Conservation (phyloP, 2,797 vertebrate genomes). For the Eidolon dupreanum region DNA sequence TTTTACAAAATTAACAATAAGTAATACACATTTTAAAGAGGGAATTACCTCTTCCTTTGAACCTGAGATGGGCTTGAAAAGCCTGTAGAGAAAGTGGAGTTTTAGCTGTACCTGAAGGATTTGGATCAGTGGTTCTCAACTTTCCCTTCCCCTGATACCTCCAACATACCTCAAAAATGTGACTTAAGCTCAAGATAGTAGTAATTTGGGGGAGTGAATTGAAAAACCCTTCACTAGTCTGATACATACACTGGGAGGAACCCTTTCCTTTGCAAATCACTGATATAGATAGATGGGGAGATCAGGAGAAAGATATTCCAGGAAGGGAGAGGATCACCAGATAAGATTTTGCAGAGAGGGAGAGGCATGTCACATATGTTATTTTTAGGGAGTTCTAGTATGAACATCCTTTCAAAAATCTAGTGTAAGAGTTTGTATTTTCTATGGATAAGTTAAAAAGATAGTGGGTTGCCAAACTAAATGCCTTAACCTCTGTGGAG, state of each 20-base stretch:
- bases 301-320: background rate
- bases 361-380: background rate
- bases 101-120: background rate
- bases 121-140: background rate
- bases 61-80: background rate
- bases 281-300: background rate
- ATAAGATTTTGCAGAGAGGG: background rate
- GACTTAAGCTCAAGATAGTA: background rate
- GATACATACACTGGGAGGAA: background rate
- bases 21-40: background rate
- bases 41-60: background rate
- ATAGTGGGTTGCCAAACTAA: background rate
- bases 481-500: background rate
- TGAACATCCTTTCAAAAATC: slow-evolving; percentile 11
- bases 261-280: background rate
- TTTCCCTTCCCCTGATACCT: background rate
- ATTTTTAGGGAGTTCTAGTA: background rate
- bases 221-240: background rate
- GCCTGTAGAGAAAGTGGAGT: background rate
- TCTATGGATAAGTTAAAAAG: background rate
- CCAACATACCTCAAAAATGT: background rate
- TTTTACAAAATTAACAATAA: slow-evolving; percentile 36
- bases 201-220: background rate
- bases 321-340: background rate
- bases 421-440: background rate